These are phyloP conservation scores for Heliconius charithonia DNA, from an alignment of 2,888 invertebrate species.

Conservation along the genomic window DNA sequence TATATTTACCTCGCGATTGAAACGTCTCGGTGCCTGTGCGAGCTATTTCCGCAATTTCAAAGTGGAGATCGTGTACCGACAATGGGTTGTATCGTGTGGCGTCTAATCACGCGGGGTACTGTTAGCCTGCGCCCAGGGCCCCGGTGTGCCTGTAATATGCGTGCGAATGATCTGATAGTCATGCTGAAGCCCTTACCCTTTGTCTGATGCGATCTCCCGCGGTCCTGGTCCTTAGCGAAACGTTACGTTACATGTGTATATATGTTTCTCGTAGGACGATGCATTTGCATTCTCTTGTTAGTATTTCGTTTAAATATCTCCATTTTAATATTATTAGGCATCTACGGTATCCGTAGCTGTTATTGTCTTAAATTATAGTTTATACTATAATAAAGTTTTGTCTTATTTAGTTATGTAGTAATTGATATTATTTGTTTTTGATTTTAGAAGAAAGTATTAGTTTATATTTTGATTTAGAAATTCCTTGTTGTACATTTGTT, in stretches of 20 bases:
- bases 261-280: not conserved
- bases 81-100: slow-evolving; percentile 81
- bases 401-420: not conserved
- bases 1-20: slow-evolving; percentile 76
- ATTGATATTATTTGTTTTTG: not conserved
- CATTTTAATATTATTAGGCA: not conserved
- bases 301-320: not conserved
- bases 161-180: slow-evolving; percentile 81
- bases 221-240: slow-evolving; percentile 27
- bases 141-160: slow-evolving; percentile 73
- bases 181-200: slow-evolving; percentile 48
- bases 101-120: slow-evolving; percentile 82
- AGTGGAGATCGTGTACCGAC: slow-evolving; percentile 82
- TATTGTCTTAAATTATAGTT: not conserved
- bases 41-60: slow-evolving; percentile 82
- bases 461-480: too few species aligned
- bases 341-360: not conserved
- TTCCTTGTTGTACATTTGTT: too few species aligned
- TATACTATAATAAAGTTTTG: not conserved
- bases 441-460: not conserved
- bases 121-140: slow-evolving; percentile 75
- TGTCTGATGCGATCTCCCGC: slow-evolving; percentile 39
- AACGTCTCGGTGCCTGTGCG: slow-evolving; percentile 80
- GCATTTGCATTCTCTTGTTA: not conserved
- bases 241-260: slow-evolving; percentile 1